These are phyloP conservation scores for Lamprotornis superbus DNA, from an alignment of 2,113 vertebrate genomes.

Conservation along the genomic window DNA sequence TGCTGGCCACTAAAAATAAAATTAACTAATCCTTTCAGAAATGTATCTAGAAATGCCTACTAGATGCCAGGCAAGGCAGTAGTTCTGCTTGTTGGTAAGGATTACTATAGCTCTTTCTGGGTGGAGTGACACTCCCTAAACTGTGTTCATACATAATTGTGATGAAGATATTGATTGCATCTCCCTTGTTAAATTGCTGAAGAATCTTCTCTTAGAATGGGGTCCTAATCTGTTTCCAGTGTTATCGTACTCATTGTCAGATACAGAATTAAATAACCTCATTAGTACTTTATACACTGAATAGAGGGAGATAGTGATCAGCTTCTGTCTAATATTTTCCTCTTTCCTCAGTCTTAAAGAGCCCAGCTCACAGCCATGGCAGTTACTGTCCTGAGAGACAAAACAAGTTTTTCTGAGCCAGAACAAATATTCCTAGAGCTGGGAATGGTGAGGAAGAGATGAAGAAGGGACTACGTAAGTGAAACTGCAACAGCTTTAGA, in stretches of 20 bases:
- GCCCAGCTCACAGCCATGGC: background rate
- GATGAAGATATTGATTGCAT: background rate
- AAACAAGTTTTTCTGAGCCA: background rate
- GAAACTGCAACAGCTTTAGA: background rate
- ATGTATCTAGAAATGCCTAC: background rate
- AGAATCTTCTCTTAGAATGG: background rate
- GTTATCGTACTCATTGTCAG: background rate
- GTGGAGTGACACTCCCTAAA: background rate
- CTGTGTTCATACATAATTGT: background rate
- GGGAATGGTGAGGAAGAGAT: background rate
- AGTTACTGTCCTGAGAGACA: background rate
- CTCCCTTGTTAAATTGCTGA: background rate
- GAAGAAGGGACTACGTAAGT: fast-evolving
- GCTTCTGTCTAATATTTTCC: background rate
- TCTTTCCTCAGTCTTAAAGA: background rate
- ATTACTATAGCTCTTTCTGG: background rate
- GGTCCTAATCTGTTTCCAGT: background rate
- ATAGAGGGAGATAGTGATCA: background rate
- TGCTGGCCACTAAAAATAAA: background rate
- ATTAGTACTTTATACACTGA: background rate
- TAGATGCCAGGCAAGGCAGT: background rate
- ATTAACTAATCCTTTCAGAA: background rate
- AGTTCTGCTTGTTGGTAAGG: background rate
- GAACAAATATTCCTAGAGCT: background rate
- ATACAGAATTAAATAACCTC: background rate